A percentile compares a stretch with the other conserved stretches of the same genome.
phyloP scores from a whole-genome alignment of 1,140 invertebrate genomes.

The Luehdorfia chinensis region DNA sequence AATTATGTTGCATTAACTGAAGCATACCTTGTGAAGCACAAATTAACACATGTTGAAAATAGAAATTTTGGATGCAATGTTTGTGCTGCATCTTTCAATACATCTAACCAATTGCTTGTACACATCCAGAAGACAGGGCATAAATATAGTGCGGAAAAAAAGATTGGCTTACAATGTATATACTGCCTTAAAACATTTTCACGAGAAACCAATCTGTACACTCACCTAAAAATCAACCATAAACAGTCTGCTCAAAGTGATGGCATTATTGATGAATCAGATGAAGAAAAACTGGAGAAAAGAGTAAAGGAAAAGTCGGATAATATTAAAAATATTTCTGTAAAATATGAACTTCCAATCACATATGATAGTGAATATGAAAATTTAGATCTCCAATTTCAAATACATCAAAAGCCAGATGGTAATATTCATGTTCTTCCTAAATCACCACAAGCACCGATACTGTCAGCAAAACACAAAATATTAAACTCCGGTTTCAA shows the following conservation, averaged over 20 bases:
- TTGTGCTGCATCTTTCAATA: slow-evolving; percentile 76
- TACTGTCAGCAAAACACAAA: slow-evolving; percentile 46
- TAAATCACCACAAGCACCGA: slow-evolving; percentile 61
- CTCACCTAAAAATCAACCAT: slow-evolving; percentile 81
- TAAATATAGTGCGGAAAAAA: slow-evolving; percentile 72
- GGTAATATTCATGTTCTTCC: slow-evolving; percentile 75
- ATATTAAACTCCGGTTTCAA: slow-evolving; percentile 53
- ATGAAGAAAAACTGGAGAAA: slow-evolving; percentile 67
- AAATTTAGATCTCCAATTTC: slow-evolving; percentile 51
- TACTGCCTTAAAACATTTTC: slow-evolving; percentile 83
- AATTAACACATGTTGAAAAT: slow-evolving; percentile 75
- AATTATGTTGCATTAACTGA: slow-evolving; percentile 85
- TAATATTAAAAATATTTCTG: slow-evolving; percentile 29
- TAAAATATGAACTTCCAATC: slow-evolving; percentile 55
- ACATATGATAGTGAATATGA: slow-evolving; percentile 53
- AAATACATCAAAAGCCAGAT: slow-evolving; percentile 57
- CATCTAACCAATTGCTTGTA: slow-evolving; percentile 64
- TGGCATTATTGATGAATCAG: slow-evolving; percentile 80
- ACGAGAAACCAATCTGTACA: slow-evolving; percentile 81
- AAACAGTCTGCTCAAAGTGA: slow-evolving; percentile 78
- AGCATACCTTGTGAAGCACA: slow-evolving; percentile 82
- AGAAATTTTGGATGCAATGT: slow-evolving; percentile 68
- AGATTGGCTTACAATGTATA: slow-evolving; percentile 79
- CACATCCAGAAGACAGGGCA: slow-evolving; percentile 79
- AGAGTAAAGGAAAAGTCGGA: slow-evolving; percentile 23